These are phyloP conservation scores for Gari tellinella DNA, from an alignment of 2,888 invertebrate species.

Conservation along the genomic window DNA sequence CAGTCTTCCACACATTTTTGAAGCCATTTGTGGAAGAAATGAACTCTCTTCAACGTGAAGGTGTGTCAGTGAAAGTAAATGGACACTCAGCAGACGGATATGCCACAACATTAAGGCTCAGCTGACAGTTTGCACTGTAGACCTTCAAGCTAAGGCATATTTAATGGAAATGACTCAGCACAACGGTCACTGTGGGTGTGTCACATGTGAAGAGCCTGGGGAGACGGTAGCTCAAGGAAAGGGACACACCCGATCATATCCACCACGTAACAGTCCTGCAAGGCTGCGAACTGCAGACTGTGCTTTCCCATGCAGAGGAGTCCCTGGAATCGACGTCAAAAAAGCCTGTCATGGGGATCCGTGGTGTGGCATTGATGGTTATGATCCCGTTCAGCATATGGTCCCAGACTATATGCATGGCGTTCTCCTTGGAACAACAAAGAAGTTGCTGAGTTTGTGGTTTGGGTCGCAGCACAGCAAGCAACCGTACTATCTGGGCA, in stretches of 20 bases:
- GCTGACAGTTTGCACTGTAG: conserved; percentile 25
- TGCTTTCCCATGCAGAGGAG: not conserved
- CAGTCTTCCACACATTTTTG: conserved; percentile 30
- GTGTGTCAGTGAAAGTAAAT: too few species aligned
- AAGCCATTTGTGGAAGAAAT: conserved; percentile 30
- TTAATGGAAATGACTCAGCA: conserved; percentile 38
- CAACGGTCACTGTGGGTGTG: conserved; percentile 41
- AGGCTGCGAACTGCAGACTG: conserved; percentile 1
- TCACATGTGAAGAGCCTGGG: conserved; percentile 36
- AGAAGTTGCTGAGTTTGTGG: conserved; percentile 16
- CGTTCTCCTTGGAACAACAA: conserved; percentile 17
- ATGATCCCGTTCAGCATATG: conserved; percentile 5
- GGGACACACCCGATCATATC: conserved; percentile 29
- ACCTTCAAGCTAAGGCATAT: conserved; percentile 43
- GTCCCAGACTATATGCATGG: conserved; percentile 32
- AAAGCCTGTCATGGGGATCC: too few species aligned
- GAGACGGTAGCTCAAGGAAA: conserved; percentile 16
- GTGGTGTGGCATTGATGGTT: not conserved
- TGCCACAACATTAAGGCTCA: conserved; percentile 3
- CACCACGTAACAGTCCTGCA: too few species aligned
- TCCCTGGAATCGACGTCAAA: conserved; percentile 3
- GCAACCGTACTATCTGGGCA: conserved; percentile 23
- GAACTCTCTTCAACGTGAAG: too few species aligned
- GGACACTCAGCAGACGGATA: too few species aligned
- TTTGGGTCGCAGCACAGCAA: conserved; percentile 9